Evolutionary conservation across 2,113 vertebrate genomes (phyloP), one percentile per base, ranked within the genome.

Genomic region (Jaculus jaculus): DNA sequence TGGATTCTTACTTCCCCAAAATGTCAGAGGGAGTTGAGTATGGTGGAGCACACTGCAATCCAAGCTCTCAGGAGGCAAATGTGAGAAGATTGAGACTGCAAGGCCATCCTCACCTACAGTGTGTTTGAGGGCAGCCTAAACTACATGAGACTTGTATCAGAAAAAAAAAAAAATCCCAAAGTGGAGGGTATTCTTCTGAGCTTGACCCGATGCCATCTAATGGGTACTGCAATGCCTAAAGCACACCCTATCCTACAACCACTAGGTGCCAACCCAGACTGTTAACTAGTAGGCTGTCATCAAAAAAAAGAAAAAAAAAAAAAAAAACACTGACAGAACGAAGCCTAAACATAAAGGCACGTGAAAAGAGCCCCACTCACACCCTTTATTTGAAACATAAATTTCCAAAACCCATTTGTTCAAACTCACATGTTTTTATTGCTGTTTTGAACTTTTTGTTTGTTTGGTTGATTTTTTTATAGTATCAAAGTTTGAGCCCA

Each of bases 361-460:
- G 37, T 37, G 24, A 73, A 18, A 7, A 3, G 74, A 82, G 72
- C 34, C 51, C 11, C 11, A 24, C 6, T n/a, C 86, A n/a, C 51
- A 54, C 87, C 16, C n/a, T 91, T 73, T 68, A 69, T 96, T 65
- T 90, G 66, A n/a, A 95, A 34, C 11, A 90, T 69, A 91, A 73
- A 73, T 90, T 28, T 73, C 72, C 5, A 21, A 47, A 47, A 47
- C 8, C 42, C 42, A 47, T 12, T 71, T 74, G 17, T 87, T 92
- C n/a, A 58, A 8, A 84, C 34, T 54, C 15, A 87, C 32, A 2
- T 42, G 3, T 84, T 77, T 34, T 66, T 66, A 69, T 58, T 58
- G 5, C 37, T 73, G 54, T 75, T 47, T 65, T 47, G n/a, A 32
- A 72, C 15, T 60, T 85, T 85, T 85, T 20, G 32, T 71, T 84